Evolutionary conservation across 2,113 vertebrate genomes (phyloP).

Genomic region (Datnioides undecimradiatus): DNA sequence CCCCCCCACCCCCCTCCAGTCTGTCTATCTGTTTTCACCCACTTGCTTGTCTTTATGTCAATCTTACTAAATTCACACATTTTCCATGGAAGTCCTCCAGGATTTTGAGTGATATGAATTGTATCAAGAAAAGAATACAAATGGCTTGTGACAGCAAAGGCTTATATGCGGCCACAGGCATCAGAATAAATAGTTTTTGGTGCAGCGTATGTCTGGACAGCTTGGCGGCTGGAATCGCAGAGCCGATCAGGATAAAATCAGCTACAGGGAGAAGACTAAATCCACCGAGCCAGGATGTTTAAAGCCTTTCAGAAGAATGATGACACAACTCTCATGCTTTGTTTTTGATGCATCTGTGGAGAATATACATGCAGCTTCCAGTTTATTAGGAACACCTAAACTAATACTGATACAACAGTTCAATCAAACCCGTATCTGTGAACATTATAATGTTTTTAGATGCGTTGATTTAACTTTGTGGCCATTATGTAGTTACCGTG

Average conservation of each 20-base stretch:
- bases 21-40: constrained; percentile 57
- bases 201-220: constrained; percentile 44
- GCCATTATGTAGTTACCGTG: neutral
- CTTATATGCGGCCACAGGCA: constrained; percentile 56
- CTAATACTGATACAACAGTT: neutral
- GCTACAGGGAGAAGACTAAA: constrained; percentile 33
- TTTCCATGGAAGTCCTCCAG: constrained; percentile 60
- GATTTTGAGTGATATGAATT: constrained; percentile 56
- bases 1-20: neutral
- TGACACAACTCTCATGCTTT: constrained; percentile 16
- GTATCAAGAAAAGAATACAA: constrained; percentile 60
- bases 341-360: constrained; percentile 20
- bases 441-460: neutral
- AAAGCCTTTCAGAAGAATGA: neutral
- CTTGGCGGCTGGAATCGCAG: constrained; percentile 27
- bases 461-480: neutral
- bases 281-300: constrained; percentile 14
- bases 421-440: too few relatives aligned
- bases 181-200: constrained; percentile 54
- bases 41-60: constrained; percentile 60
- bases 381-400: neutral
- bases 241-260: constrained; percentile 42
- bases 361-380: neutral
- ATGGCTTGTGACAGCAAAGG: constrained; percentile 55
- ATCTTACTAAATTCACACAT: constrained; percentile 68